Conservation (phyloP, 2,113 vertebrate genomes). For the Neodon shergylaensis region DNA sequence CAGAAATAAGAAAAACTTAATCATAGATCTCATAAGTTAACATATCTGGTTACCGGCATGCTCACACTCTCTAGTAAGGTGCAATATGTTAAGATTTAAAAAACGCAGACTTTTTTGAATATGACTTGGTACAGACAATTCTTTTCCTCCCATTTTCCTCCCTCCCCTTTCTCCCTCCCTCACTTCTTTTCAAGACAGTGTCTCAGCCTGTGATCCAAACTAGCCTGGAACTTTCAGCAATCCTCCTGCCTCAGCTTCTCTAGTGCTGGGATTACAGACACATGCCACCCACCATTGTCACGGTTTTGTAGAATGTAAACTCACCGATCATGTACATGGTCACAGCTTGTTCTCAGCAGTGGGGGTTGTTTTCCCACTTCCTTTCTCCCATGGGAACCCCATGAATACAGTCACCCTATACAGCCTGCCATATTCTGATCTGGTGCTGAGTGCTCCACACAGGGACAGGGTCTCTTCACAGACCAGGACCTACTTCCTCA, state of each 20-base stretch:
- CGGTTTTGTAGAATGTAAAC: too few species aligned
- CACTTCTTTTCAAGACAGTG: neutral
- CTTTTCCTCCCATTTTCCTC: neutral
- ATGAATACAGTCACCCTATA: neutral
- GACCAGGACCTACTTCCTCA: neutral
- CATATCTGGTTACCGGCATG: neutral
- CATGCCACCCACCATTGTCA: neutral
- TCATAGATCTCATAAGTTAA: neutral
- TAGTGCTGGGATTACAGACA: neutral
- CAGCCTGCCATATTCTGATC: neutral
- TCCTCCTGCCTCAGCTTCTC: neutral
- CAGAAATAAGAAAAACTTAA: neutral
- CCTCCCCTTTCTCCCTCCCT: too few species aligned
- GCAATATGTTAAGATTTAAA: fast-evolving
- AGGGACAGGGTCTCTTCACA: neutral
- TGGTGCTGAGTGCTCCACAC: neutral
- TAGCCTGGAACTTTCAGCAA: neutral
- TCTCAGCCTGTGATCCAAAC: neutral
- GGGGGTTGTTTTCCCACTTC: neutral
- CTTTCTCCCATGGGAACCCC: neutral
- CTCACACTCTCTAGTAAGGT: neutral
- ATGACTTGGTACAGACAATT: too few species aligned
- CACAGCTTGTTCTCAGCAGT: fast-evolving
- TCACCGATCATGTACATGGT: fast-evolving
- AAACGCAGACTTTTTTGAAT: too few species aligned